Evolutionary conservation across 2,113 vertebrate genomes (phyloP).

Genomic region (Microtus ochrogaster): DNA sequence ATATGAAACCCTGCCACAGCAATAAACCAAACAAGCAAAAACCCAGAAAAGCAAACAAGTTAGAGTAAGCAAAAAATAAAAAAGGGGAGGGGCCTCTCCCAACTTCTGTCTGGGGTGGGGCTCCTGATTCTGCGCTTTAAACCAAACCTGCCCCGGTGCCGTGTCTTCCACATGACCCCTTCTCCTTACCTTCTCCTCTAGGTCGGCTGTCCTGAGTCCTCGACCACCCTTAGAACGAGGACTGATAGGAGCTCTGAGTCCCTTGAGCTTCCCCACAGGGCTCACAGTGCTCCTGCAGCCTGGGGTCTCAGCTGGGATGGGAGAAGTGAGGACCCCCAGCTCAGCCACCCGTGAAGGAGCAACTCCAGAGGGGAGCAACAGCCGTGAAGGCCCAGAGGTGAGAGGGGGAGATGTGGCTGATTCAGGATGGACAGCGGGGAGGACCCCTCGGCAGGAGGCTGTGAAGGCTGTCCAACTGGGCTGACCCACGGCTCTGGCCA

Average conservation of each 20-base stretch:
- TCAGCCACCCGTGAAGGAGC: not conserved
- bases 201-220: not conserved
- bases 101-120: not conserved
- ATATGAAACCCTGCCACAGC: too few species aligned
- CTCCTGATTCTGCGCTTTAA: not conserved
- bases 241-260: not conserved
- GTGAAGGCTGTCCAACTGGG: too few species aligned
- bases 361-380: not conserved
- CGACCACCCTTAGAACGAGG: too few species aligned
- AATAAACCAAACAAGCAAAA: not conserved
- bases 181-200: not conserved
- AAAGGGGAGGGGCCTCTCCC: not conserved
- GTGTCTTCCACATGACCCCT: not conserved
- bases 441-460: rapidly evolving
- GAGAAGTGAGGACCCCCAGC: not conserved
- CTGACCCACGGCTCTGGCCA: rapidly evolving
- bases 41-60: not conserved
- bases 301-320: not conserved
- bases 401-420: not conserved
- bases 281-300: not conserved
- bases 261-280: not conserved
- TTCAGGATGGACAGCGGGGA: rapidly evolving
- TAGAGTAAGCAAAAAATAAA: not conserved
- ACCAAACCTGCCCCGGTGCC: rapidly evolving
- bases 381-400: not conserved